Evolutionary conservation across 2,797 vertebrate genomes (phyloP), one percentile per base, ranked within the genome.

Genomic region (Enteromius trimaculatus): DNA sequence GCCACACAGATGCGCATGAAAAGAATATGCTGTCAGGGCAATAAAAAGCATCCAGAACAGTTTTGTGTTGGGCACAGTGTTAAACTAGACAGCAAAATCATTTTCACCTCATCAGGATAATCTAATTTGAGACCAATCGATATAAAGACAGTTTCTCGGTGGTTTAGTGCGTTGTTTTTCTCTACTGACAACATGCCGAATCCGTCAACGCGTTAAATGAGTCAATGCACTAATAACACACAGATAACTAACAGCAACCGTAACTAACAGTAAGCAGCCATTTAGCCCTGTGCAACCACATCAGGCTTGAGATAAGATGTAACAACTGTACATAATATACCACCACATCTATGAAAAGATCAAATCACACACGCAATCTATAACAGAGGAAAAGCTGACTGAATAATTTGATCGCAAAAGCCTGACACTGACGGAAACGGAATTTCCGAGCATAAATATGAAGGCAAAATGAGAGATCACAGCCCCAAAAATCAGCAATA

Each of bases 161-260:
- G 88, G 89, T 80, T 91, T 90, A 90, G 89, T 74, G 77, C 29
- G 82, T 19, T 84, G 86, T 84, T 83, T 65, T 51, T 79, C 86
- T 89, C 90, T 86, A 89, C 88, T 91, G 88, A 92, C 92, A 91
- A 89, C 92, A 92, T 80, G 90, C 90, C 93, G 92, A 93, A 91
- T 90, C 91, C 88, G 92, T 91, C 91, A 92, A 84, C 85, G 88
- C 87, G 86, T 83, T 85, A 92, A 92, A 92, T 89, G 91, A 92
- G 90, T 88, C 90, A 90, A 92, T 92, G 89, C 89, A 90, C 11
- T 87, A 91, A 89, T 90, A 91, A 85, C 80, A 83, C 85, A 79
- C 79, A 72, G 21, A 69, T 39, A 65, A 77, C 55, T 29, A 81
- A 85, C 47, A 69, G 49, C 62, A 80, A 65, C 70, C 16, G 31